Evolutionary conservation across 2,888 invertebrate genomes (phyloP), one percentile per base, ranked within the genome.

Genomic region (Ophraella communa): DNA sequence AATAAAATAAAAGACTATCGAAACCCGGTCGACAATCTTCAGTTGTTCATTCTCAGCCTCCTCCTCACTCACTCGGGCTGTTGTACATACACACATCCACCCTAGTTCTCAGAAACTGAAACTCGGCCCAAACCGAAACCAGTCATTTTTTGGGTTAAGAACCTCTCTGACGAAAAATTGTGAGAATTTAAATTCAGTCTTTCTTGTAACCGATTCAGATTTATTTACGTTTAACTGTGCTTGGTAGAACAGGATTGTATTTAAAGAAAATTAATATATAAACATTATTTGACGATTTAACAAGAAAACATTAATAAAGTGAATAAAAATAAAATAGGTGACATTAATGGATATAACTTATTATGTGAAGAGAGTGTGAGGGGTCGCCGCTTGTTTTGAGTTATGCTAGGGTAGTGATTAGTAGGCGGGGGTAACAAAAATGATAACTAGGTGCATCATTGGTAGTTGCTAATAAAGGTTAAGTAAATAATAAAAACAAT

Each of bases 21-120:
- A 20, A 14, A 17, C 35, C 52, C 58, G 51, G 62, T 39, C 59
- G 51, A 51, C 24, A 23, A 51, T 58, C 21, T 58, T 58, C 47
- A 49, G 49, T 17, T 27, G 49, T 51, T 51, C 49, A 51, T 51
- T 51, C 49, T 51, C 27, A 51, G 49, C 49, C 49, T 51, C 49
- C 49, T 51, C 49, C 17, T 51, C 27, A 51, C 49, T 14, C 27
- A 51, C 49, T 14, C 49, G 3, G 49, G n/a, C 14, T 51, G 24
- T 45, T 27, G 27, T 51, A 51, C 17, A 51, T 10, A 24, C 14
- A 17, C 24, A 49, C 21, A 70, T 65, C 67, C 69, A 72, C 71
- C 70, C 71, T 68, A 66, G 65, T 72, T 72, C 72, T 65, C 20
- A 65, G 72, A 72, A 72, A 68, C 68, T 61, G 44, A 67, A 63